Evolutionary conservation across 92 coral and sea anemone genomes (phyloP), one percentile per base, ranked within the genome.

Genomic region (Epizoanthus ramosus): DNA sequence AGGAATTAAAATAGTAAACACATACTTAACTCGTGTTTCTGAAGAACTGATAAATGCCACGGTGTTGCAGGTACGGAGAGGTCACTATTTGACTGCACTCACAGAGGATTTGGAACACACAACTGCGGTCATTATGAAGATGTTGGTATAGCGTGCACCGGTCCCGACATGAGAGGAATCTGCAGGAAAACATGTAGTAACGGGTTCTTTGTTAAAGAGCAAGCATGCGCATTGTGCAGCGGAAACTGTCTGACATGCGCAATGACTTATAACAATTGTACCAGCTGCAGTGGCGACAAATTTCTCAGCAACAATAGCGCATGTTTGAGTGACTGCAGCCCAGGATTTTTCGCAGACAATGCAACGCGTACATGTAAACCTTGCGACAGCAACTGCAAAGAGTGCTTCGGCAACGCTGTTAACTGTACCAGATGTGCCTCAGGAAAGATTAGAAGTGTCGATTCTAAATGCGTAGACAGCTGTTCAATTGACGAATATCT

Each of bases 51-150:
- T 50, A 12, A 33, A 21, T 33, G 2, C 75, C 63, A 6, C 14
- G 21, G 74, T 13, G 22, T 68, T 68, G 39, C 74, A 91, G 94
- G 93, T 3, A 88, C 76, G 54, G 98, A 93, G 75, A 63, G 80
- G 37, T 88, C 95, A 3, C 15, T 93, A 19, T 71, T 86, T 12
- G 87, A 90, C 75, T 93, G 98, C 80, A 19, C 9, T 9, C 95
- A 90, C 69, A 31, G 65, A 9, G 93, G 94, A 0, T 90, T 98
- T 94, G 95, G 94, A n/a, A 52, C 52, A 19, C 87, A 87, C 57
- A 95, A 91, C 77, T 93, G 98, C 18, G 95, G 92, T 24, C 98
- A 93, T 79, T 73, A 82, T 15, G 98, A 93, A 68, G 98, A 93
- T 60, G 92, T 92, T 0, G 95, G 98, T 52, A 88, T 93, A 16